Conservation (phyloP, 2,797 vertebrate genomes). For the Garrulus glandarius region DNA sequence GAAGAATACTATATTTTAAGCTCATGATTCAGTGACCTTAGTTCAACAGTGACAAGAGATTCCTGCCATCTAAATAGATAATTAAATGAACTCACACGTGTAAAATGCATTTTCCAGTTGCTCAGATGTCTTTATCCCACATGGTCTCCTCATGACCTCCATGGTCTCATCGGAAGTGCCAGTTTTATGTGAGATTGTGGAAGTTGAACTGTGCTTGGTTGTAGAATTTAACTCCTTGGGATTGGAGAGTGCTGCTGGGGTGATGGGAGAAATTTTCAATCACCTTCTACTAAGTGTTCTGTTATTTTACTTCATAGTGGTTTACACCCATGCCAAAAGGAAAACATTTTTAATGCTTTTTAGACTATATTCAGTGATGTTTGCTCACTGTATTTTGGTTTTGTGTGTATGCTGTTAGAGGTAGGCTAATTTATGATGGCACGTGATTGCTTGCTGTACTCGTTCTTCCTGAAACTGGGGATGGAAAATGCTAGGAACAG, state of each 20-base stretch:
- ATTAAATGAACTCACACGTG: not conserved
- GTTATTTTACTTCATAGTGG: not conserved
- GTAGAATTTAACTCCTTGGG: not conserved
- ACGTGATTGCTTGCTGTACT: not conserved
- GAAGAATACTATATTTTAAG: not conserved
- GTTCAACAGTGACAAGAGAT: not conserved
- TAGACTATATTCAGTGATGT: not conserved
- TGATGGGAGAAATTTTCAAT: not conserved
- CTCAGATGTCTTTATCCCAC: not conserved
- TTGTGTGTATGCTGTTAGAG: not conserved
- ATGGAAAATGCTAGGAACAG: not conserved
- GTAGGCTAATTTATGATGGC: not conserved
- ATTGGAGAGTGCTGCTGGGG: not conserved
- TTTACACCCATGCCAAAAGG: not conserved
- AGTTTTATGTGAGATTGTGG: not conserved
- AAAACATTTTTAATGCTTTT: not conserved
- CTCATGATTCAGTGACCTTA: not conserved
- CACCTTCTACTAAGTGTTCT: not conserved
- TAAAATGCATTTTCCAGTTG: not conserved
- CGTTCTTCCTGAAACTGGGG: not conserved
- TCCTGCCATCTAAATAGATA: not conserved
- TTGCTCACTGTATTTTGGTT: not conserved
- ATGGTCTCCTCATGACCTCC: not conserved
- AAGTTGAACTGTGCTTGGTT: not conserved
- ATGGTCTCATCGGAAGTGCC: not conserved